Evolutionary conservation across 2,888 invertebrate genomes (phyloP).

Genomic region (Sinelater perroti): DNA sequence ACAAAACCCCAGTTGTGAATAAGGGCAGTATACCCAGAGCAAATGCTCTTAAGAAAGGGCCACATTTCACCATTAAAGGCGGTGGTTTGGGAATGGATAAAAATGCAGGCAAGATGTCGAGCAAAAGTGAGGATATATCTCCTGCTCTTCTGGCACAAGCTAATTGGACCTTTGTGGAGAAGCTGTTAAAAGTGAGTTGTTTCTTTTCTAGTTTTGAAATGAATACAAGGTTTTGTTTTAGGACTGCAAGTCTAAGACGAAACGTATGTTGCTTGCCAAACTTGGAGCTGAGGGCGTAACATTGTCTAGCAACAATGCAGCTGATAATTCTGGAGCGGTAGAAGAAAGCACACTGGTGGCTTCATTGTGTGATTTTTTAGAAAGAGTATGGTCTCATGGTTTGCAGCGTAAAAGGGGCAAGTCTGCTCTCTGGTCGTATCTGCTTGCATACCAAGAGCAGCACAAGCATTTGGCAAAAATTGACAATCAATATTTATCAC

Average conservation of each 20-base stretch:
- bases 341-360: constrained; percentile 99
- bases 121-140: constrained; percentile 69
- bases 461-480: constrained; percentile 40
- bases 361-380: constrained; percentile 95
- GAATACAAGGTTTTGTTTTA: constrained; percentile 56
- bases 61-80: constrained; percentile 46
- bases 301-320: constrained; percentile 80
- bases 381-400: constrained; percentile 98
- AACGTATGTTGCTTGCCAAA: constrained; percentile 98
- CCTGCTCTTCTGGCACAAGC: constrained; percentile 94
- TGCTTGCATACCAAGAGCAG: constrained; percentile 85
- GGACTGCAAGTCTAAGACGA: constrained; percentile 95
- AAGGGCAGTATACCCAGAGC: constrained; percentile 60
- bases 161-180: constrained; percentile 98
- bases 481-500: constrained; percentile 54
- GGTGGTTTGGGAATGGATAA: constrained; percentile 43
- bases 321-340: constrained; percentile 74
- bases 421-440: constrained; percentile 96
- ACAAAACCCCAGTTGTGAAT: constrained; percentile 72
- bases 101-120: constrained; percentile 37
- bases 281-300: constrained; percentile 98
- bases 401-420: constrained; percentile 95
- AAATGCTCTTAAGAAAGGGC: constrained; percentile 54
- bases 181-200: constrained; percentile 83
- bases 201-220: too few species aligned